Evolutionary conservation across 2,888 invertebrate genomes (phyloP), one percentile per base, ranked within the genome.

Genomic region (Orthonevra nobilis): DNA sequence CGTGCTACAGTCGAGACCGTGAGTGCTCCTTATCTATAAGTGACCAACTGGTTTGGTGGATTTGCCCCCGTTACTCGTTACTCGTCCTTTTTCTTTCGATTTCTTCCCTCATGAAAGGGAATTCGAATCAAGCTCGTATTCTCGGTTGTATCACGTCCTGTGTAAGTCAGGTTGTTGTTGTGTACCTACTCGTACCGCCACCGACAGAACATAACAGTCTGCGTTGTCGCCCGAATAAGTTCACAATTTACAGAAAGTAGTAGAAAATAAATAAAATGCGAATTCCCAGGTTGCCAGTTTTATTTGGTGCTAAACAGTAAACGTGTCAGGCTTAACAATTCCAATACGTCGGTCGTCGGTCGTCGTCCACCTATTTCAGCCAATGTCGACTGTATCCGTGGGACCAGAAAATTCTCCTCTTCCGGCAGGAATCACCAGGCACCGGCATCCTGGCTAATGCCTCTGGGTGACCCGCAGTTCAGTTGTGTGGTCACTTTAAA

Each of bases 311-410:
- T 77, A 77, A 77, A 77, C 72, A 77, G 77, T 60, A 77, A 72
- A 77, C 77, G 77, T 77, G 77, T 77, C 77, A 72, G 60, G 77
- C 64, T 72, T 77, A 72, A 72, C 77, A 77, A 77, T 77, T 77
- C 58, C 63, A 72, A 64, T 72, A 64, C 64, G 32, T n/a, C n/a
- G n/a, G n/a, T n/a, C n/a, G n/a, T n/a, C n/a, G n/a, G n/a, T n/a
- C n/a, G n/a, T n/a, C n/a, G n/a, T 58, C 58, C 58, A 72, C 36
- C 72, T 77, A 64, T 52, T 46, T 44, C 56, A 52, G 32, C 50
- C 50, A 50, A 42, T 12, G 58, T 69, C 20, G 46, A 54, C 34
- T 48, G 15, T 44, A 54, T 10, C 19, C 54, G 23, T 44, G 30
- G 32, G 10, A 26, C 23, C 5, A 5, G 23, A 5, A 23, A 23